phyloP scores from a whole-genome alignment of 1,140 invertebrate species.

The Drosophila arawakana region DNA sequence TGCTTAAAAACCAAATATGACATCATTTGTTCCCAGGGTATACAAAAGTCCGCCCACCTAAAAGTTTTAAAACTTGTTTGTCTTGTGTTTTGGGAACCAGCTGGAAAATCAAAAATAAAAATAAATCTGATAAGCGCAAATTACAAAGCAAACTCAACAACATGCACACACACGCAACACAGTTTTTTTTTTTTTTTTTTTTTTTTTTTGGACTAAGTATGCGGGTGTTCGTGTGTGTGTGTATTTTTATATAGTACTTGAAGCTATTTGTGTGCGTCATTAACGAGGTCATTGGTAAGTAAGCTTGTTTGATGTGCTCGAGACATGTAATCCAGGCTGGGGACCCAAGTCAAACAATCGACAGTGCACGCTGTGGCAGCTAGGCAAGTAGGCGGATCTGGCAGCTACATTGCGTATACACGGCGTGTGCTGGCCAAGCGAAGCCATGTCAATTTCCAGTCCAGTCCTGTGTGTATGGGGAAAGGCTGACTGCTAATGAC shows the following conservation, averaged over 20 bases:
- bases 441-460: slow-evolving; percentile 37
- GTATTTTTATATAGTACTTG: slow-evolving; percentile 21
- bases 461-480: slow-evolving; percentile 14
- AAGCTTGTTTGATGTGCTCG: slow-evolving; percentile 82
- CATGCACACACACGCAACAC: slow-evolving; percentile 44
- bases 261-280: slow-evolving; percentile 57
- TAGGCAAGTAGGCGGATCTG: slow-evolving; percentile 3
- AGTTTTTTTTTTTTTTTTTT: slow-evolving; percentile 10
- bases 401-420: slow-evolving; percentile 55
- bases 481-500: slow-evolving; percentile 36
- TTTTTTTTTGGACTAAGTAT: slow-evolving; percentile 9
- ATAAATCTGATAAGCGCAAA: slow-evolving; percentile 80
- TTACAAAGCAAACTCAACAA: slow-evolving; percentile 74
- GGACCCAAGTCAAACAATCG: slow-evolving; percentile 55
- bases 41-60: not conserved
- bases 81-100: slow-evolving; percentile 39
- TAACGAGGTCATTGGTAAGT: slow-evolving; percentile 82
- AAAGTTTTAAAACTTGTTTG: not conserved
- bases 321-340: slow-evolving; percentile 77
- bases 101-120: slow-evolving; percentile 80
- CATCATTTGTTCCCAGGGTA: slow-evolving; percentile 17
- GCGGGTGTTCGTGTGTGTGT: slow-evolving; percentile 8
- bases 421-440: slow-evolving; percentile 51
- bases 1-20: not conserved
- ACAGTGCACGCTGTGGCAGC: slow-evolving; percentile 16